These are phyloP conservation scores for Rhimphoctona megacephalus DNA, from an alignment of 2,888 invertebrate genomes.

Conservation along the genomic window DNA sequence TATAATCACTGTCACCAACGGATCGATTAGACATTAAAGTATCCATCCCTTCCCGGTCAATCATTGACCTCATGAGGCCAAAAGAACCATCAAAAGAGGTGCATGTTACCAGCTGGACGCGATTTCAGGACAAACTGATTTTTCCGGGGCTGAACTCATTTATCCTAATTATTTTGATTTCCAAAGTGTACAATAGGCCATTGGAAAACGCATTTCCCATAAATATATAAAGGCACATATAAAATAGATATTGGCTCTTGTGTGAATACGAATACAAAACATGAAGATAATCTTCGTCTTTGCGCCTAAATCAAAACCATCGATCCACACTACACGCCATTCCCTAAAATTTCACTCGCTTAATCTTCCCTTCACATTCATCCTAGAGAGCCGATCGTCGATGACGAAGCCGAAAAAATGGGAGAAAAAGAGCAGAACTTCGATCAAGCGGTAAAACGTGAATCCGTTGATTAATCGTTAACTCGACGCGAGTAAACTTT, in stretches of 20 bases:
- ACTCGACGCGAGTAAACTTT: conserved; percentile 44
- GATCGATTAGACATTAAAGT: conserved; percentile 78
- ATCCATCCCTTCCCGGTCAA: conserved; percentile 28
- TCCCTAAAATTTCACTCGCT: conserved; percentile 25
- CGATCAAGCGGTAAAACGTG: conserved; percentile 15
- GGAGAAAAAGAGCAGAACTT: conserved; percentile 12
- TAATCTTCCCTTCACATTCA: conserved; percentile 30
- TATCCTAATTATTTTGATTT: neutral
- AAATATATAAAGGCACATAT: neutral
- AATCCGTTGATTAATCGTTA: conserved; percentile 43
- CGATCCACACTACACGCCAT: neutral
- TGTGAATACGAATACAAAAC: neutral
- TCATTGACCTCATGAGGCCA: conserved; percentile 27
- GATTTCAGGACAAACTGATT: neutral
- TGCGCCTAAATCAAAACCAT: conserved; percentile 24
- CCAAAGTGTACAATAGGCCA: neutral
- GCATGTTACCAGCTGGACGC: neutral
- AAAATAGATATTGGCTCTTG: neutral
- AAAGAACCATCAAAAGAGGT: neutral
- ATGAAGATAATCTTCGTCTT: conserved; percentile 50
- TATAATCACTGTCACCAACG: conserved; percentile 79
- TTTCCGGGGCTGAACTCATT: neutral
- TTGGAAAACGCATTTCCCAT: neutral
- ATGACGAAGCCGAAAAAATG: conserved; percentile 13
- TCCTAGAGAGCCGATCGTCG: neutral